phyloP scores from a whole-genome alignment of 2,888 invertebrate species.

The Amphimallon solstitiale region DNA sequence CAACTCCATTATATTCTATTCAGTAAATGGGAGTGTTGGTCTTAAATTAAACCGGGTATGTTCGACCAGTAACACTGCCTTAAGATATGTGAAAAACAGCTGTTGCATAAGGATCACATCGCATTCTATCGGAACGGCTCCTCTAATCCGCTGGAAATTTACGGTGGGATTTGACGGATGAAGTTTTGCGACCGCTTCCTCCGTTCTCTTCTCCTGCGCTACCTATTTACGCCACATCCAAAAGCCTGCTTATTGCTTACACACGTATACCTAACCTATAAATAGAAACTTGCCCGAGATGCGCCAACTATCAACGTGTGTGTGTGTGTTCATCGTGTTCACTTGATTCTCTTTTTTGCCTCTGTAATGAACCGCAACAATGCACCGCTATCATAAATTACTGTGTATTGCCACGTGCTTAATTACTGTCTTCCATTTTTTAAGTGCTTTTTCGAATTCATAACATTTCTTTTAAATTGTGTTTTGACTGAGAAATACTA shows the following conservation, averaged over 20 bases:
- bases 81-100: slow-evolving; percentile 43
- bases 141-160: slow-evolving; percentile 21
- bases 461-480: not conserved
- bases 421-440: slow-evolving; percentile 4
- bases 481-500: not conserved
- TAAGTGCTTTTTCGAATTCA: slow-evolving; percentile 24
- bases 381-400: slow-evolving; percentile 16
- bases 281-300: too few species aligned
- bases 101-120: slow-evolving; percentile 37
- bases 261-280: too few species aligned
- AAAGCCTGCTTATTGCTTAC: too few species aligned
- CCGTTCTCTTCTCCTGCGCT: too few species aligned
- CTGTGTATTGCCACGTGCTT: not conserved
- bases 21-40: not conserved
- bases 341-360: slow-evolving; percentile 17
- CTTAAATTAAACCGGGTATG: slow-evolving; percentile 22
- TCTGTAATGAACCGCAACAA: slow-evolving; percentile 15
- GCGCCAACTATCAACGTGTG: not conserved
- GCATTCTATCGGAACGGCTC: not conserved
- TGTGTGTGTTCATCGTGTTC: slow-evolving; percentile 5
- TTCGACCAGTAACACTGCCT: slow-evolving; percentile 35
- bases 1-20: too few species aligned
- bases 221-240: too few species aligned
- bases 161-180: slow-evolving; percentile 13
- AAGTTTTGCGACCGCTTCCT: not conserved